These are phyloP conservation scores for Axinella damicornis DNA, from an alignment of 37 sponge, comb jelly and placozoan genomes.

Conservation along the genomic window DNA sequence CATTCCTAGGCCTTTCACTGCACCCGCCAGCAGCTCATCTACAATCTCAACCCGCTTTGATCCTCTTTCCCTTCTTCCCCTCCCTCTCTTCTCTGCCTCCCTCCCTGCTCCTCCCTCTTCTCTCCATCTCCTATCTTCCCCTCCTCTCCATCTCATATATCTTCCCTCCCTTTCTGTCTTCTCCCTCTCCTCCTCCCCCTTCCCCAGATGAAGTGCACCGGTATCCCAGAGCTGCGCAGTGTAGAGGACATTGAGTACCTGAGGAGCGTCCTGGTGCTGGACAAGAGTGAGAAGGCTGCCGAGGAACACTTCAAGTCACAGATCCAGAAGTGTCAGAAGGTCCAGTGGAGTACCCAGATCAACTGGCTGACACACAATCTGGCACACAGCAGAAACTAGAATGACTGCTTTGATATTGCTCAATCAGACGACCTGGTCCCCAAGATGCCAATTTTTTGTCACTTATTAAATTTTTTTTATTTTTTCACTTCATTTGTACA, in stretches of 20 bases:
- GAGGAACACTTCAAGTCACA: conserved; percentile 73
- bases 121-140: conserved; percentile 9
- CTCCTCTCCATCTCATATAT: neutral
- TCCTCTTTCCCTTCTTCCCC: too few relatives aligned
- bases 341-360: conserved; percentile 84
- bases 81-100: neutral
- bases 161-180: neutral
- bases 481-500: too few relatives aligned
- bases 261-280: conserved; percentile 73
- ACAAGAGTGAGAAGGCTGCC: conserved; percentile 66
- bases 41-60: too few relatives aligned
- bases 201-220: conserved; percentile 93
- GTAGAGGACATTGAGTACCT: conserved; percentile 89
- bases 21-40: too few relatives aligned
- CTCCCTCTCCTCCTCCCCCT: conserved; percentile 3
- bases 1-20: too few relatives aligned
- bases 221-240: conserved; percentile 91
- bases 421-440: too few relatives aligned
- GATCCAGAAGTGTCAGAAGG: conserved; percentile 76
- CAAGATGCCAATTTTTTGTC: too few relatives aligned
- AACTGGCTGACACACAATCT: conserved; percentile 80
- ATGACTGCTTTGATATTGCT: too few relatives aligned
- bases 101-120: neutral
- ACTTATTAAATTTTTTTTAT: too few relatives aligned
- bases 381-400: conserved; percentile 33